phyloP scores from a whole-genome alignment of 2,888 invertebrate genomes.

The Nemurella pictetii region DNA sequence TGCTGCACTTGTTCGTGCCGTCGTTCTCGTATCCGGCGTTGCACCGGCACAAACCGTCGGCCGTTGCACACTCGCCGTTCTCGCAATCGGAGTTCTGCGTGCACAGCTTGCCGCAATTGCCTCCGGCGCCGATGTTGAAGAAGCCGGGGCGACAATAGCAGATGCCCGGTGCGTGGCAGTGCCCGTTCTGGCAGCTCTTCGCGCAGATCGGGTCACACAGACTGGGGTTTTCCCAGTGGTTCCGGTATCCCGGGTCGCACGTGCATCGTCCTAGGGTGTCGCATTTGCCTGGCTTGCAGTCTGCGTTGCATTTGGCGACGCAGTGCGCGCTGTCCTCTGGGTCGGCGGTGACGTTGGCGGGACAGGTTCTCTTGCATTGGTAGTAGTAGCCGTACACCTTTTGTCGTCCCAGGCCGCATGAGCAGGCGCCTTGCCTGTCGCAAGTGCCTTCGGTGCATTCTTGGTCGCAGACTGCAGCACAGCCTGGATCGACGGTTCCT shows the following conservation, averaged over 20 bases:
- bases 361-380: no score
- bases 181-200: background rate
- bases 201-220: background rate
- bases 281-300: no score
- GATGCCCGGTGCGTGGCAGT: background rate
- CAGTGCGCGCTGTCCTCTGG: no score
- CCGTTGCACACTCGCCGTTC: background rate
- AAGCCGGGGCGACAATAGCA: no score
- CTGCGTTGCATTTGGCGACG: no score
- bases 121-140: background rate
- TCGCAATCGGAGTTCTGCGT: background rate
- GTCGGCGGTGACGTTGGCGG: no score
- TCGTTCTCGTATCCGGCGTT: background rate
- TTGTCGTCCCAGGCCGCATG: no score
- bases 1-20: background rate
- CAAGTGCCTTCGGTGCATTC: no score
- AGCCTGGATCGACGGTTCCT: no score
- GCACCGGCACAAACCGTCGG: background rate
- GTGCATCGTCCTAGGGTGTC: background rate
- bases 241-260: background rate
- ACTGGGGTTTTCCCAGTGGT: background rate
- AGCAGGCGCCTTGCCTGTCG: no score
- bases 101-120: background rate
- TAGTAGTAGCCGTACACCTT: no score
- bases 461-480: no score